These are phyloP conservation scores for Copsychus sechellarum DNA, from an alignment of 2,113 vertebrate species.

Conservation along the genomic window DNA sequence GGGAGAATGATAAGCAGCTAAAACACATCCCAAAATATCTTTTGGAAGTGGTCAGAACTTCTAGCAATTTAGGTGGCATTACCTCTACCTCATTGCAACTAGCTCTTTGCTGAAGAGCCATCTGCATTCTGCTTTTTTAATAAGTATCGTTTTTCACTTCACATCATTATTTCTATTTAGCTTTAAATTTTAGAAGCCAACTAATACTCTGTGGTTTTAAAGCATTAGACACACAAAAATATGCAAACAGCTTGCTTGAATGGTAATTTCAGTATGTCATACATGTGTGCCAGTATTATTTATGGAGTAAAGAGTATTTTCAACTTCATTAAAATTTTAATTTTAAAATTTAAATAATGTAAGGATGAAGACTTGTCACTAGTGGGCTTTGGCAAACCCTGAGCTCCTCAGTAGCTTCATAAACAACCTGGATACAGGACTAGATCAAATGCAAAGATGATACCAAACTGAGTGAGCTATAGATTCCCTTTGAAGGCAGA, in stretches of 20 bases:
- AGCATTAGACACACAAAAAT: not conserved
- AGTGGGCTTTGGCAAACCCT: fast-evolving
- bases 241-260: not conserved
- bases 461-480: not conserved
- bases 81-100: not conserved
- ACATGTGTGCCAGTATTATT: not conserved
- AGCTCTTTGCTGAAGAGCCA: not conserved
- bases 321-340: not conserved
- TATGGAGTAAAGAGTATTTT: not conserved
- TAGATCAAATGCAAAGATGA: not conserved
- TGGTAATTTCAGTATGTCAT: not conserved
- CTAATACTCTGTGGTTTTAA: not conserved
- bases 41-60: not conserved
- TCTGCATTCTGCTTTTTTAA: not conserved
- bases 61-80: not conserved
- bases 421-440: fast-evolving
- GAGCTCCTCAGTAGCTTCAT: not conserved
- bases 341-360: not conserved
- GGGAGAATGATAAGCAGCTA: not conserved
- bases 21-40: not conserved
- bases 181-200: not conserved
- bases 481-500: not conserved
- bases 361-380: not conserved
- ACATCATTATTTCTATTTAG: not conserved
- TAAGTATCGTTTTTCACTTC: not conserved